Conservation (phyloP, 2,888 invertebrate genomes). For the Zhuqinia jingwanae region DNA sequence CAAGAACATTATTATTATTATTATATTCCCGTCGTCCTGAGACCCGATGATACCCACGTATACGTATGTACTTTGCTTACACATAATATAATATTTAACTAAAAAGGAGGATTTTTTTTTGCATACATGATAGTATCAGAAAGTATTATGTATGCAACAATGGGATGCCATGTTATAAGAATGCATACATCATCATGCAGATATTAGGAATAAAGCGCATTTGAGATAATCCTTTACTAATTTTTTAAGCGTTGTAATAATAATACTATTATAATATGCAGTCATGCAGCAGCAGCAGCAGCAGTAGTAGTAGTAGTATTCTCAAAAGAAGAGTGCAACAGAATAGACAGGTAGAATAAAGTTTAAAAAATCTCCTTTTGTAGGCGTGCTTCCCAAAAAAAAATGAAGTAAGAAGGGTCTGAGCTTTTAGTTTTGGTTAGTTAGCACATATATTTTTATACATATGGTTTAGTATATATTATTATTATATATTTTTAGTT, state of each 20-base stretch:
- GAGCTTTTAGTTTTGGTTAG: slow-evolving; percentile 8
- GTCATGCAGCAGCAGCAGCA: background rate
- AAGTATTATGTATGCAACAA: too few relatives aligned
- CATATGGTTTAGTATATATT: too few relatives aligned
- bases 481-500: background rate
- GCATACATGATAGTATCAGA: too few relatives aligned
- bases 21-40: too few relatives aligned
- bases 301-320: too few relatives aligned
- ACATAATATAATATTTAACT: too few relatives aligned
- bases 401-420: slow-evolving; percentile 67
- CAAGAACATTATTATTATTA: background rate
- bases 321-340: slow-evolving; percentile 1
- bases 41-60: slow-evolving; percentile 22
- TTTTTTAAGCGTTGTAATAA: slow-evolving; percentile 29
- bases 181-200: too few relatives aligned
- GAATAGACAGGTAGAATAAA: slow-evolving; percentile 3
- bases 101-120: too few relatives aligned
- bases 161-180: too few relatives aligned
- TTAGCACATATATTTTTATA: slow-evolving; percentile 19
- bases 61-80: too few relatives aligned
- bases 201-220: slow-evolving; percentile 48
- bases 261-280: slow-evolving; percentile 19
- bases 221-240: slow-evolving; percentile 56
- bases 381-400: slow-evolving; percentile 70
- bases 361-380: slow-evolving; percentile 57